Conservation (phyloP, 2,797 vertebrate genomes). For the Pogonophryne albipinna region DNA sequence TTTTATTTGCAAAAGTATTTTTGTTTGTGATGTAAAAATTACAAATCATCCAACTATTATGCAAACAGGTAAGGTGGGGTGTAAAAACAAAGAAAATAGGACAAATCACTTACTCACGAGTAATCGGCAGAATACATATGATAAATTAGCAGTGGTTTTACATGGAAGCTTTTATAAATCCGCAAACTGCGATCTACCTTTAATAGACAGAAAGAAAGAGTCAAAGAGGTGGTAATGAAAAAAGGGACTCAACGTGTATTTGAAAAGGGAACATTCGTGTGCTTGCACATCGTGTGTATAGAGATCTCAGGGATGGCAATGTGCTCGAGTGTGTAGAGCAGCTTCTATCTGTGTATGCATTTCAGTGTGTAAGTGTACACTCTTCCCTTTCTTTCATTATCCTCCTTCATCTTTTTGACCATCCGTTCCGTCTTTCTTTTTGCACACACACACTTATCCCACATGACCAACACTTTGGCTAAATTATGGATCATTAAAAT, state of each 20-base stretch:
- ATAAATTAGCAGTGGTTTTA: conserved; percentile 72
- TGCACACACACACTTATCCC: conserved; percentile 47
- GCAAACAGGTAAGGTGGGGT: conserved; percentile 64
- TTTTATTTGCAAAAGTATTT: conserved; percentile 46
- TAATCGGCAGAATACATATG: conserved; percentile 67
- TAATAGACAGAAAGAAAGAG: conserved; percentile 65
- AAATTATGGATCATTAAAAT: conserved; percentile 89
- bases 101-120: conserved; percentile 72
- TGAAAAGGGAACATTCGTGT: conserved; percentile 25
- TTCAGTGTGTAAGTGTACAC: background rate
- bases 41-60: conserved; percentile 57
- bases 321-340: background rate
- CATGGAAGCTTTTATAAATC: conserved; percentile 61
- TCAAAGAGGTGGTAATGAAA: conserved; percentile 60
- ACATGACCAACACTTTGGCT: conserved; percentile 63
- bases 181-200: conserved; percentile 60
- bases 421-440: background rate
- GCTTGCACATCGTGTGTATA: background rate
- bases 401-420: conserved; percentile 8
- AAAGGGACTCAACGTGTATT: conserved; percentile 32
- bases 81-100: conserved; percentile 44
- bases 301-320: background rate
- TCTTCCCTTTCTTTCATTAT: conserved; percentile 8
- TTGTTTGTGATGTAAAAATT: conserved; percentile 47
- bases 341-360: conserved; percentile 4